These are phyloP conservation scores for Byasa hedistus DNA, from an alignment of 2,888 invertebrate genomes.

Conservation along the genomic window DNA sequence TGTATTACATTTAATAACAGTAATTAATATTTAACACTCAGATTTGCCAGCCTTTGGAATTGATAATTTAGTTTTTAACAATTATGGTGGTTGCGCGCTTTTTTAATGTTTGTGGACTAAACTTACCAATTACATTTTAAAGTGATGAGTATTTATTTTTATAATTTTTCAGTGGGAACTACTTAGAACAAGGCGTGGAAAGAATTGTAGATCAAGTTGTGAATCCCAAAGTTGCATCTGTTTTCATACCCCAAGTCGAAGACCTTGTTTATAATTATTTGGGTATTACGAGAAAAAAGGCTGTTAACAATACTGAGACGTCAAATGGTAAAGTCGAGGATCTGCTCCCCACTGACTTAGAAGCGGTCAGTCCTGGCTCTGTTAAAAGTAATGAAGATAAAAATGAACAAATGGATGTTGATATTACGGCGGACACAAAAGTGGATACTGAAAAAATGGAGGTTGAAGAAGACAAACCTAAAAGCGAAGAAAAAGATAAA, in stretches of 20 bases:
- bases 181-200: conserved; percentile 94
- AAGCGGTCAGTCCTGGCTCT: conserved; percentile 90
- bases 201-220: conserved; percentile 97
- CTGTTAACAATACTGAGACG: conserved; percentile 50
- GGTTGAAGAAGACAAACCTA: conserved; percentile 49
- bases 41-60: too few relatives aligned
- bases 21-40: too few relatives aligned
- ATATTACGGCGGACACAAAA: conserved; percentile 35
- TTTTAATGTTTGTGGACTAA: too few relatives aligned
- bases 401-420: conserved; percentile 53
- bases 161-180: conserved; percentile 86
- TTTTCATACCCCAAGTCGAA: conserved; percentile 94
- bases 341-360: conserved; percentile 87
- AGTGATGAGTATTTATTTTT: conserved; percentile 7
- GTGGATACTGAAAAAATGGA: conserved; percentile 45
- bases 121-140: neutral
- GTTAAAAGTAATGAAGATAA: conserved; percentile 80
- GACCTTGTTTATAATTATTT: conserved; percentile 93
- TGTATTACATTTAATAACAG: too few relatives aligned
- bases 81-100: too few relatives aligned
- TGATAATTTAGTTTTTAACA: too few relatives aligned
- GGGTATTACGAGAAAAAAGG: conserved; percentile 87
- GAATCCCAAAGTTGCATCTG: conserved; percentile 92
- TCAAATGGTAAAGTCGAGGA: conserved; percentile 63
- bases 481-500: conserved; percentile 46